Conservation (phyloP, 2,797 vertebrate species). For the Ispidina picta region DNA sequence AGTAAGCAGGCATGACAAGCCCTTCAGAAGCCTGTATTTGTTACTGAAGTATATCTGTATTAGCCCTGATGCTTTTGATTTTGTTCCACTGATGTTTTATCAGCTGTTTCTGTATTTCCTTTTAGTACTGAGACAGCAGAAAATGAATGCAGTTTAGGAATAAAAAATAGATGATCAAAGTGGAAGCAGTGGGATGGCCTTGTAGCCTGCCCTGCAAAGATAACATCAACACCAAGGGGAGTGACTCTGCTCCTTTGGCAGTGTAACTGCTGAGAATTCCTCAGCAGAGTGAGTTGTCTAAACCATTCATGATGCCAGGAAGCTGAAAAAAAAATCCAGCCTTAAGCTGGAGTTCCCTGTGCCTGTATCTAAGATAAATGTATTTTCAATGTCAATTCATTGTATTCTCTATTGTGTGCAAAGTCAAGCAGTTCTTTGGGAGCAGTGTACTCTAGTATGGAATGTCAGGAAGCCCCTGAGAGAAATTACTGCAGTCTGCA, state of each 20-base stretch:
- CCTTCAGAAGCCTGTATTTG: background rate
- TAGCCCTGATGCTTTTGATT: background rate
- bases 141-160: background rate
- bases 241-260: background rate
- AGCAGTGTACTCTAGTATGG: background rate
- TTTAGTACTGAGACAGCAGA: background rate
- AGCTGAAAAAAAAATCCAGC: background rate
- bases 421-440: background rate
- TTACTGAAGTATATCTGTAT: background rate
- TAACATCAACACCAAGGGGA: background rate
- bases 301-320: background rate
- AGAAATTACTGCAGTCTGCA: background rate
- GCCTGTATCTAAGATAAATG: background rate
- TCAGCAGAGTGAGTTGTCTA: background rate
- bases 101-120: background rate
- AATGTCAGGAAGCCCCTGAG: background rate
- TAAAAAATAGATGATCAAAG: background rate
- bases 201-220: background rate
- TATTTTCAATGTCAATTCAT: background rate
- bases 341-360: background rate
- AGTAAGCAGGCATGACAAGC: background rate
- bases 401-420: background rate
- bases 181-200: background rate
- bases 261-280: background rate
- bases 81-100: background rate